Conservation (phyloP, 2,888 invertebrate genomes). For the Elysia crispata region DNA sequence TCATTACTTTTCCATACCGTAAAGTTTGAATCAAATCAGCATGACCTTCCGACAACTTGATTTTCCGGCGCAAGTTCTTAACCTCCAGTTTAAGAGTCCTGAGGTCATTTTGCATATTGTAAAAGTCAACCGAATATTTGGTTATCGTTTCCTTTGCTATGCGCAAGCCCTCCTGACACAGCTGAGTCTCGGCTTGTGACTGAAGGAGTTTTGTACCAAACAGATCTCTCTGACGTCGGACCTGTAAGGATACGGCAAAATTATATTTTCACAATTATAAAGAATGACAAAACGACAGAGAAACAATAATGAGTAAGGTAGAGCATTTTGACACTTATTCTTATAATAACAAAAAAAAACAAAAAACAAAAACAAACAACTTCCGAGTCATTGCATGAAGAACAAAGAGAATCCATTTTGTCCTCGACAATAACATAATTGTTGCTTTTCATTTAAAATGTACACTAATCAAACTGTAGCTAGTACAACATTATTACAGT, state of each 20-base stretch:
- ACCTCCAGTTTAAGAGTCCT: conserved; percentile 37
- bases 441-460: too few relatives aligned
- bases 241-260: neutral
- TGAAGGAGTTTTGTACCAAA: conserved; percentile 37
- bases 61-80: conserved; percentile 35
- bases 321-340: too few relatives aligned
- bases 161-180: neutral
- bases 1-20: conserved; percentile 17
- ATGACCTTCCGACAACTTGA: too few relatives aligned
- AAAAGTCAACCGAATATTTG: neutral
- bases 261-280: neutral
- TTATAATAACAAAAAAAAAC: too few relatives aligned
- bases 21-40: conserved; percentile 26
- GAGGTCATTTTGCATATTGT: conserved; percentile 35
- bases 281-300: neutral
- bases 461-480: too few relatives aligned
- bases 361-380: too few relatives aligned
- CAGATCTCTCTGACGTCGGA: conserved; percentile 41
- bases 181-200: neutral
- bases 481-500: too few relatives aligned
- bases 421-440: too few relatives aligned
- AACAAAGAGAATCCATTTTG: too few relatives aligned
- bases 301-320: conserved; percentile 14
- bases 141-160: conserved; percentile 23
- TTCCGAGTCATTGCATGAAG: too few relatives aligned